Evolutionary conservation across 2,113 vertebrate species (phyloP), one percentile per base, ranked within the genome.

Genomic region (Periophthalmodon schlosseri): DNA sequence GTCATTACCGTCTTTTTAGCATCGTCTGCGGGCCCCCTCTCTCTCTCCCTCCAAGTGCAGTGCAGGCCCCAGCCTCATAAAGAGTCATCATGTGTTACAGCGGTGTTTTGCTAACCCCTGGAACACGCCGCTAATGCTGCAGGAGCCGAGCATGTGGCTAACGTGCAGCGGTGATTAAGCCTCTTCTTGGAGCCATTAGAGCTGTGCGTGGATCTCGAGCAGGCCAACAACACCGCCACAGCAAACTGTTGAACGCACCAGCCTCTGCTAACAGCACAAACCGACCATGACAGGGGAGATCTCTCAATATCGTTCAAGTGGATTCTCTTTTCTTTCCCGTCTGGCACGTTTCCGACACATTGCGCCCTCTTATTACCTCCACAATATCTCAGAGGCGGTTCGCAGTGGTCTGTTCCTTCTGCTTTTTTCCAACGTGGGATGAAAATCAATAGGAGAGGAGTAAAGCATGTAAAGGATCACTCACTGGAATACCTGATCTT

Each of bases 1-100:
- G 96, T 99, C 96, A 98, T 99, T 99, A 99, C 96, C 94, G 95
- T 96, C 96, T 98, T 96, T 97, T 99, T 99, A 98, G 97, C 96
- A 96, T 96, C 96, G 95, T 96, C 96, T 96, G 95, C 94, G 96
- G 96, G 96, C 95, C 96, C 96, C 96, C 95, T 95, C 87, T 60
- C 57, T 60, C 54, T 56, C 57, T 89, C 86, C 84, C 95, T 95
- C 93, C 95, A 34, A 39, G 63, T 39, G 63, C 34, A 39, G 18
- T 89, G 94, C 95, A 95, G 95, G 96, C 95, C 95, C 94, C 94
- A 95, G 96, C 95, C 95, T 98, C 96, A 95, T 98, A 98, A 99
- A 98, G 96, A 96, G 95, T 95, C 95, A 95, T 96, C 96, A 97
- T 97, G 96, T 96, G 96, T 97, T 96, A 94, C 95, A 94, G 95